Evolutionary conservation across 1,140 invertebrate species (phyloP), one percentile per base, ranked within the genome.

Genomic region (Caerostris extrusa): DNA sequence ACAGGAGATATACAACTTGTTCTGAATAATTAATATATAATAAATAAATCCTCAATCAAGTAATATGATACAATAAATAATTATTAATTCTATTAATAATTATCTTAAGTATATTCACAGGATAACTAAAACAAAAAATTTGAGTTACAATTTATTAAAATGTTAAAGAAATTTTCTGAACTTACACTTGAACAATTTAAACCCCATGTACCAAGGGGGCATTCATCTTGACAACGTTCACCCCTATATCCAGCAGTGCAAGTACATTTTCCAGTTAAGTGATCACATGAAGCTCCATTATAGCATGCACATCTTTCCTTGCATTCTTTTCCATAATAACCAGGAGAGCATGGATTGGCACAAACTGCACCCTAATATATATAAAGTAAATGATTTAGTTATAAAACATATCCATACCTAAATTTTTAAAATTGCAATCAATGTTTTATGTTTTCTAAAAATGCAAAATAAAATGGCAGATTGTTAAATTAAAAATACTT

Each of bases 241-340:
- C 98, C 98, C 97, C 96, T 95, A 77, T 88, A 95, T 6, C 98
- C 98, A 19, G 98, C 97, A 10, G 89, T 19, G 89, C 95, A 99
- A 17, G 97, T 96, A 95, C 98, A 98, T 95, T 97, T 96, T 6
- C 99, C 99, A 3, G 98, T 98, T 1, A 98, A 97, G 81, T 98
- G 98, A 95, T 99, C 97, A 95, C 99, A 99, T 0, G 97, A 97
- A 90, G 97, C 97, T 95, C 97, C 97, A 97, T 97, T 97, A 95
- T 97, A 97, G 64, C 96, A 95, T 5, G 97, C 97, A 95, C 98
- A 99, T 90, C 96, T 96, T 95, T 99, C 97, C 95, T 97, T 97
- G 96, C 98, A 99, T 50, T 97, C 97, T 58, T 97, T 96, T 10
- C 98, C 98, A 96, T 98, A 99, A 95, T 96, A 97, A 87, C 98